Base-by-base conservation (phyloP, 1,140 invertebrate species). In the Mercenaria mercenaria region DNA sequence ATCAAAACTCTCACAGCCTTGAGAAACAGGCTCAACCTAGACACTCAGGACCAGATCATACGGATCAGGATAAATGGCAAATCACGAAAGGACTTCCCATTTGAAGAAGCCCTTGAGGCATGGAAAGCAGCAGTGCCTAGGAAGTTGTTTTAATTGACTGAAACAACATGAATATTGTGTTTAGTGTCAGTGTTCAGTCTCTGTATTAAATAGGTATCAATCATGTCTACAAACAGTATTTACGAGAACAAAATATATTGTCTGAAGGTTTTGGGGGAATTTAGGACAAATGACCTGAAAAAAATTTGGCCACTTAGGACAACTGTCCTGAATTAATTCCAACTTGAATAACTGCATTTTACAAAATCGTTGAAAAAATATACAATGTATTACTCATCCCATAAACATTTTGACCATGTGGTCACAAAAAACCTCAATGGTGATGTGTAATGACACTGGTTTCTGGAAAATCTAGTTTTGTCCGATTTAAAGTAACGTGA, bases 31-130 rank as follows among this genome's bases (percentile, higher is more conserved):
- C 59, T 61, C 29, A 61, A 61, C 20, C 59, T 20, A 6, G 59
- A 61, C 59, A 61, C 29, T n/a, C 59, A 61, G 59, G 59, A 61
- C 59, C 59, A 61, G 20, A 61, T 61, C 59, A 61, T 61, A 20
- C 6, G 23, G 26, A 61, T 61, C 8, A 61, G 59, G 26, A 61
- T 61, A 61, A 61, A 61, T 61, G 59, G 59, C 59, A 61, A 61
- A 20, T 20, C 59, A 10, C 6, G 26, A n/a, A n/a, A 61, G 23
- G 59, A 61, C 23, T 61, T 61, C 59, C 59, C 59, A 23, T 61
- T n/a, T 61, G 59, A 61, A 61, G 59, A 61, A 11, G 59, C 59
- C 6, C 20, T 61, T 10, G 23, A 61, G 59, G 59, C 59, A 61
- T 61, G 59, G 26, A 61, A 61, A 61, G 26, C 43, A 47, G 43